Evolutionary conservation across 1,140 invertebrate genomes (phyloP).

Genomic region (Sycobia sp.): DNA sequence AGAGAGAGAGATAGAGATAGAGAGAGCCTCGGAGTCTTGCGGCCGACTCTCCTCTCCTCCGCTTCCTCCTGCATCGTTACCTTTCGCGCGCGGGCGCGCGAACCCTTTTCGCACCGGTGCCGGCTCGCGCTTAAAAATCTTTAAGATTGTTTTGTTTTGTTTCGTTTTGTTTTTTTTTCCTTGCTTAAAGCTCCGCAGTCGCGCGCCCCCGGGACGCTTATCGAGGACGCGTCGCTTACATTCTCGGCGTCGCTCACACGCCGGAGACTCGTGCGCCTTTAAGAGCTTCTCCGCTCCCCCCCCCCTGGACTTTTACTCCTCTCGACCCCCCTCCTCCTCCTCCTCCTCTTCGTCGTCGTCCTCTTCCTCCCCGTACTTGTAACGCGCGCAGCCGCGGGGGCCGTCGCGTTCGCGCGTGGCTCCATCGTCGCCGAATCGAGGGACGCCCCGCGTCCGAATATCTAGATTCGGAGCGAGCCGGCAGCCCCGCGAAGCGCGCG

Average conservation of each 20-base stretch:
- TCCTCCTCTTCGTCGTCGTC: too few species aligned
- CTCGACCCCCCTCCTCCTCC: too few species aligned
- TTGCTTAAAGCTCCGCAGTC: too few species aligned
- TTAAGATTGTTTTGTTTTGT: too few species aligned
- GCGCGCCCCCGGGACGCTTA: conserved; percentile 3
- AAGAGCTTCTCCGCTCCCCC: conserved; percentile 20
- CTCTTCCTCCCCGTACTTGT: too few species aligned
- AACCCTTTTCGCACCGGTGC: conserved; percentile 10
- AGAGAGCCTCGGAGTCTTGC: background rate
- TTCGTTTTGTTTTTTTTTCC: too few species aligned
- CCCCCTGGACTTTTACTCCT: too few species aligned
- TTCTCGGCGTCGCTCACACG: conserved; percentile 2
- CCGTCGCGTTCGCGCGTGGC: too few species aligned
- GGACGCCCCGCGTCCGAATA: too few species aligned
- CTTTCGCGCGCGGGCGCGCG: background rate
- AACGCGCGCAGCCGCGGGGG: too few species aligned
- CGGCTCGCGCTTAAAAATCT: conserved; percentile 35
- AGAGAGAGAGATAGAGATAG: too few species aligned
- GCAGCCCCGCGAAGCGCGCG: background rate
- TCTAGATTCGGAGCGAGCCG: background rate
- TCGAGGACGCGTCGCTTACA: conserved; percentile 25
- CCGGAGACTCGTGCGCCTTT: conserved; percentile 36
- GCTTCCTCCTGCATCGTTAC: background rate
- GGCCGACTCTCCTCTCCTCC: background rate
- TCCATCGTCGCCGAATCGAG: too few species aligned